Conservation (phyloP, 1,140 invertebrate genomes). For the Neodiprion fabricii region DNA sequence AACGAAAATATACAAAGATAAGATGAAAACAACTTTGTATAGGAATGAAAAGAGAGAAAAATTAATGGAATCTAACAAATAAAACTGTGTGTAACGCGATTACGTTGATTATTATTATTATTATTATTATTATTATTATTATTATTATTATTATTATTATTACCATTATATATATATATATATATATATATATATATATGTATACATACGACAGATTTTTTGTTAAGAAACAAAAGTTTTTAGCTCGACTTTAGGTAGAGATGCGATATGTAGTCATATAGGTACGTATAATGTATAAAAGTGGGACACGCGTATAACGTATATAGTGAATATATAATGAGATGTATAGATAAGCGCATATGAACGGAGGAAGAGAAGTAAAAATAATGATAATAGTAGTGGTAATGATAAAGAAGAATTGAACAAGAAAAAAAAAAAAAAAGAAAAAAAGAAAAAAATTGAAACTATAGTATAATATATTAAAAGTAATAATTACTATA, state of each 20-base stretch:
- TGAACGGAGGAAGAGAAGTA: slow-evolving; percentile 9
- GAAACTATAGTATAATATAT: slow-evolving; percentile 27
- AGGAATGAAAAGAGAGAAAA: too few species aligned
- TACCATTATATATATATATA: too few species aligned
- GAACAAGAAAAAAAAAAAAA: neutral
- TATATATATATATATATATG: slow-evolving; percentile 23
- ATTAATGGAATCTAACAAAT: too few species aligned
- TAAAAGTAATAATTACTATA: slow-evolving; percentile 30
- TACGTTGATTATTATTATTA: slow-evolving; percentile 36
- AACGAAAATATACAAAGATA: slow-evolving; percentile 17
- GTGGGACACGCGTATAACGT: too few species aligned
- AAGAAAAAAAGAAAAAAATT: slow-evolving; percentile 17
- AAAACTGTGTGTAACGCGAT: too few species aligned
- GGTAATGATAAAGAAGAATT: slow-evolving; percentile 23
- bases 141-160: slow-evolving; percentile 30
- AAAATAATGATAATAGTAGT: slow-evolving; percentile 23
- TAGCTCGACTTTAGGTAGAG: neutral
- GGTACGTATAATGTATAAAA: too few species aligned
- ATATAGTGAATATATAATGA: too few species aligned
- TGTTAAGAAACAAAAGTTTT: slow-evolving; percentile 32
- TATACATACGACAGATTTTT: slow-evolving; percentile 44
- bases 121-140: slow-evolving; percentile 22
- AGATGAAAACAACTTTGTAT: too few species aligned
- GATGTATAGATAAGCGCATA: too few species aligned
- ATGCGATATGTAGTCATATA: slow-evolving; percentile 33